These are phyloP conservation scores for Nothoprocta perdicaria DNA, from an alignment of 2,113 vertebrate genomes.

Conservation along the genomic window DNA sequence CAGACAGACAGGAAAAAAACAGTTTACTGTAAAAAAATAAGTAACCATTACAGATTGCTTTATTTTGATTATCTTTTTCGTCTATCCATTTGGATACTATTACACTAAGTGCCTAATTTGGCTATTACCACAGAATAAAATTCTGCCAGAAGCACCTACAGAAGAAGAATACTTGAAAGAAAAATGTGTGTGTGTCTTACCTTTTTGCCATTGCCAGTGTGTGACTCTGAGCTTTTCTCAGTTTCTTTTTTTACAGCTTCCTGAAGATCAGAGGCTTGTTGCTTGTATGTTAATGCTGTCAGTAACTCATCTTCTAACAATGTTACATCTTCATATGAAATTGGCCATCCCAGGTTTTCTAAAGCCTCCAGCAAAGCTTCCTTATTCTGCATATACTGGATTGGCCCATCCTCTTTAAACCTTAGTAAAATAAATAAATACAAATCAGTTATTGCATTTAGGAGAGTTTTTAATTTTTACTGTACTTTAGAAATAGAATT, in stretches of 20 bases:
- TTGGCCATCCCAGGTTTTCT: slow-evolving; percentile 78
- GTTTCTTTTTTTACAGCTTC: slow-evolving; percentile 65
- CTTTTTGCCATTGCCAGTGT: slow-evolving; percentile 20
- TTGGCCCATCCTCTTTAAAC: slow-evolving; percentile 73
- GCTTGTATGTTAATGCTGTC: slow-evolving; percentile 73
- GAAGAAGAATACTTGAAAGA: neutral
- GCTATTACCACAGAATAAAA: neutral
- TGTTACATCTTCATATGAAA: slow-evolving; percentile 78
- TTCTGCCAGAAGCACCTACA: neutral
- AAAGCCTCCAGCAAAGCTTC: slow-evolving; percentile 74
- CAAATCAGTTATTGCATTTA: neutral
- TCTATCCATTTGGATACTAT: neutral
- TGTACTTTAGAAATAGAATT: neutral
- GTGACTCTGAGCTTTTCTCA: neutral
- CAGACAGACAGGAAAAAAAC: neutral
- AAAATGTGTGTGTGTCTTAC: neutral
- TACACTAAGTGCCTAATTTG: neutral
- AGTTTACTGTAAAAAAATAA: neutral
- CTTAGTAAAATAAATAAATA: slow-evolving; percentile 38
- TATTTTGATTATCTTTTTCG: neutral
- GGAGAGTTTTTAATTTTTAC: neutral
- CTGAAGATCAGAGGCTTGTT: slow-evolving; percentile 81
- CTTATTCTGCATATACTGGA: slow-evolving; percentile 79
- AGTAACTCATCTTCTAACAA: slow-evolving; percentile 82
- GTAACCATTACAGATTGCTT: neutral